phyloP scores from a whole-genome alignment of 2,797 vertebrate genomes.

The Numenius phaeopus region DNA sequence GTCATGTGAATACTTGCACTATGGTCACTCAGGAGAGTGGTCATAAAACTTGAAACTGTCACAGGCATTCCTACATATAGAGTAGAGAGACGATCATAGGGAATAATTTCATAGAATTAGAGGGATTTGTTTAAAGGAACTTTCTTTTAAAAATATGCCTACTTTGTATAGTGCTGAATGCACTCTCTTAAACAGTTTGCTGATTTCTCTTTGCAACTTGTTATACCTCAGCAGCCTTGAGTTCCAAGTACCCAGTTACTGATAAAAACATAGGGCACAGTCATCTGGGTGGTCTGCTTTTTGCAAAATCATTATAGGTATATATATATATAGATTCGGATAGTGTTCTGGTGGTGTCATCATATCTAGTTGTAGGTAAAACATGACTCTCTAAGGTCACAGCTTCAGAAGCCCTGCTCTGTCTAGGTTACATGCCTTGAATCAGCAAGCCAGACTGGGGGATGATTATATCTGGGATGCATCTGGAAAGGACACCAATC shows the following conservation, averaged over 20 bases:
- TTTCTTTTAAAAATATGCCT: not conserved
- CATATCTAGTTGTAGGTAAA: not conserved
- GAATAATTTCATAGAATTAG: not conserved
- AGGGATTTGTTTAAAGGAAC: not conserved
- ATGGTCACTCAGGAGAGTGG: not conserved
- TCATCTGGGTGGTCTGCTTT: not conserved
- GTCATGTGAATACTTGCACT: not conserved
- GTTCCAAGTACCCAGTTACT: not conserved
- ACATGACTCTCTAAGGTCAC: not conserved
- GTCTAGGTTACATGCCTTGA: not conserved
- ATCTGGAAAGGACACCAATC: slow-evolving; percentile 40
- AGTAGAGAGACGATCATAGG: not conserved
- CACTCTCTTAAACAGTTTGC: not conserved
- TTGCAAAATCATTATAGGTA: not conserved
- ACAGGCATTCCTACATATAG: not conserved
- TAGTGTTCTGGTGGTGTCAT: not conserved
- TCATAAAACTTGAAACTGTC: not conserved
- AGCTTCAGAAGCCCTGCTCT: not conserved
- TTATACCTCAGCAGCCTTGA: not conserved
- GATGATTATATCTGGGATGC: slow-evolving; percentile 10
- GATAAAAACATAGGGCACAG: not conserved
- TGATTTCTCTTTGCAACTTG: not conserved
- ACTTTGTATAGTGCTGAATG: not conserved
- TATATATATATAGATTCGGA: not conserved
- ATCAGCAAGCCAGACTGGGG: slow-evolving; percentile 12